Percentiles rank a stretch among this genome's conserved stretches.
Conservation (phyloP, 1,140 invertebrate genomes). For the Leptonema lineaticorne region DNA sequence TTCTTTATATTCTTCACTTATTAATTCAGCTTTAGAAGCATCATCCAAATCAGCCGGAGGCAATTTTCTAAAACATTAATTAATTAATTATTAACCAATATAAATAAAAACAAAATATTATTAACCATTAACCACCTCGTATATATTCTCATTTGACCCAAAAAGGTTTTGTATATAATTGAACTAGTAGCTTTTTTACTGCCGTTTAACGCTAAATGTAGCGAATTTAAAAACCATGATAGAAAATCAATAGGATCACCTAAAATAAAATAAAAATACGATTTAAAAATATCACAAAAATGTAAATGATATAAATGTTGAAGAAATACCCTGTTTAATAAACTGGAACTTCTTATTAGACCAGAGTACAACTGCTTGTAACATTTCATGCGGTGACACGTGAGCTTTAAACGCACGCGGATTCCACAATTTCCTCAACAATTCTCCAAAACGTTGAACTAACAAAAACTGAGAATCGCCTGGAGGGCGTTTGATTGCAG, state of each 20-base stretch:
- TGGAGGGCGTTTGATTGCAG: conserved; percentile 83
- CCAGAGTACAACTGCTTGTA: conserved; percentile 98
- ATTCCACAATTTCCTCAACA: conserved; percentile 98
- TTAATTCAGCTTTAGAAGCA: conserved; percentile 76
- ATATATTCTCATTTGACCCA: conserved; percentile 94
- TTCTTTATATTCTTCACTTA: conserved; percentile 86
- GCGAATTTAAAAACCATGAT: conserved; percentile 93
- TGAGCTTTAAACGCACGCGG: conserved; percentile 99
- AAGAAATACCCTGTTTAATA: conserved; percentile 84
- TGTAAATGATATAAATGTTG: background rate
- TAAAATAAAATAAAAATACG: conserved; percentile 47
- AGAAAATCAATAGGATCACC: conserved; percentile 97
- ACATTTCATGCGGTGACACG: conserved; percentile 99
- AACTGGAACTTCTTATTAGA: conserved; percentile 98
- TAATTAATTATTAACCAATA: conserved; percentile 18
- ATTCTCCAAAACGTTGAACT: conserved; percentile 95
- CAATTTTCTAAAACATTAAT: conserved; percentile 69
- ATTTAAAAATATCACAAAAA: background rate
- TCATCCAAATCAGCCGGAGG: conserved; percentile 92
- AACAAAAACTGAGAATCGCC: conserved; percentile 90
- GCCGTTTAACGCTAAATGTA: conserved; percentile 88
- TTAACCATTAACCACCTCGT: conserved; percentile 55
- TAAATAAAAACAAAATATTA: conserved; percentile 11
- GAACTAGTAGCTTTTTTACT: conserved; percentile 81
- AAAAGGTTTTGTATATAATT: conserved; percentile 93